These are phyloP conservation scores for Paramisgurnus dabryanus DNA, from an alignment of 2,113 vertebrate genomes.

Conservation along the genomic window DNA sequence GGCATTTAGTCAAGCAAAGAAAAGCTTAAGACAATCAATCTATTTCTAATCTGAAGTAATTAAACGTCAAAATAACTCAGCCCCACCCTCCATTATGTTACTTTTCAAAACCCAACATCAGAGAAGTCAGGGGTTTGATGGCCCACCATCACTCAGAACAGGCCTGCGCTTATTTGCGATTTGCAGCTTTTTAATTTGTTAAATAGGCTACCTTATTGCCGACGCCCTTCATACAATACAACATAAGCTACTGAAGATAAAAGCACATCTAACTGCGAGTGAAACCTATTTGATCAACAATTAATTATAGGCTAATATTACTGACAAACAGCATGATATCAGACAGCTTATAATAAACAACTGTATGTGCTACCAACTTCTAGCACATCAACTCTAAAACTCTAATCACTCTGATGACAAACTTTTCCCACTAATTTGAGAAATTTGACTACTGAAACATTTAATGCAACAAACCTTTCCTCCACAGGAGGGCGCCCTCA, in stretches of 20 bases:
- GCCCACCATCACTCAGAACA: slow-evolving; percentile 50
- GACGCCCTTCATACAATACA: slow-evolving; percentile 25
- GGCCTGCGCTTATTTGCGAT: slow-evolving; percentile 22
- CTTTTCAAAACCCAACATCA: slow-evolving; percentile 31
- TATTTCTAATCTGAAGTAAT: slow-evolving; percentile 32
- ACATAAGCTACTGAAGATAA: slow-evolving; percentile 4
- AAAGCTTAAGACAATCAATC: slow-evolving; percentile 37
- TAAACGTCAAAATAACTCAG: slow-evolving; percentile 16
- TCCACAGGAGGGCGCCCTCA: slow-evolving; percentile 51
- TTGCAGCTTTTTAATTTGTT: slow-evolving; percentile 36
- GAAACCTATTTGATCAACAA: slow-evolving; percentile 43
- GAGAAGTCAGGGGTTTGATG: slow-evolving; percentile 34
- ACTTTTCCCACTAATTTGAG: background rate
- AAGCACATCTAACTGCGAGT: slow-evolving; percentile 4
- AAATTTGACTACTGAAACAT: background rate
- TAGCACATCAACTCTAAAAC: background rate
- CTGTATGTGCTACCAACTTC: background rate
- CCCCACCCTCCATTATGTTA: slow-evolving; percentile 42
- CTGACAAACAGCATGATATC: background rate
- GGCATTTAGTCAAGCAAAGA: slow-evolving; percentile 15
- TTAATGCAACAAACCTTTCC: background rate
- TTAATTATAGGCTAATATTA: background rate
- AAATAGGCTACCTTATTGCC: background rate
- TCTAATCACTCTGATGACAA: background rate
- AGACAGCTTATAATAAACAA: background rate